These are phyloP conservation scores for Drosophila yakuba DNA, from an alignment of 1,140 invertebrate species.

Conservation along the genomic window DNA sequence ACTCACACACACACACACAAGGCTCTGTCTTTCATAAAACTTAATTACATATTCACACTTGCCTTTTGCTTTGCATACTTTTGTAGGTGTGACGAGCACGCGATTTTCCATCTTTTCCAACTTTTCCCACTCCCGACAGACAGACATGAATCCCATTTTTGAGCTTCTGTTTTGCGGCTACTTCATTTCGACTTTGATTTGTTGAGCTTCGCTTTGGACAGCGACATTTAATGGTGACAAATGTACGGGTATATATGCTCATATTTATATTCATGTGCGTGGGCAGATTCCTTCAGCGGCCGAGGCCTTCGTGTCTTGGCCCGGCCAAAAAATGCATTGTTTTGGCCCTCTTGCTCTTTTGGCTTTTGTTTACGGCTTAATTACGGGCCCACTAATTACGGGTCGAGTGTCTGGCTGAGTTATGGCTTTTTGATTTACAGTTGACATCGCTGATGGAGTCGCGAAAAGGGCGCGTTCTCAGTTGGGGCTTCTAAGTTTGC, in stretches of 20 bases:
- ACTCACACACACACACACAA: background rate
- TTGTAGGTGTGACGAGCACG: slow-evolving; percentile 75
- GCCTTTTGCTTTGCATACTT: slow-evolving; percentile 55
- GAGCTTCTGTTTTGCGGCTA: slow-evolving; percentile 44
- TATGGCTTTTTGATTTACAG: slow-evolving; percentile 74
- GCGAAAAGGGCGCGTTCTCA: slow-evolving; percentile 15
- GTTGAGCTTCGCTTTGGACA: slow-evolving; percentile 45
- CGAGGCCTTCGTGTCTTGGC: slow-evolving; percentile 37
- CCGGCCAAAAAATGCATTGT: slow-evolving; percentile 29
- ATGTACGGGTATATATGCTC: slow-evolving; percentile 12
- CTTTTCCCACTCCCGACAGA: background rate
- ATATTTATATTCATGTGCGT: slow-evolving; percentile 37
- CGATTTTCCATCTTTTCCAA: slow-evolving; percentile 49
- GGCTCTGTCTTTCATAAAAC: slow-evolving; percentile 64
- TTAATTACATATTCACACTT: slow-evolving; percentile 81
- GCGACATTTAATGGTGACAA: slow-evolving; percentile 45
- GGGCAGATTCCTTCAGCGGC: slow-evolving; percentile 32
- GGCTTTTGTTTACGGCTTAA: slow-evolving; percentile 63
- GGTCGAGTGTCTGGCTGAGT: slow-evolving; percentile 67
- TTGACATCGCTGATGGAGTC: slow-evolving; percentile 70
- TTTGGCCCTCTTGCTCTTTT: slow-evolving; percentile 19
- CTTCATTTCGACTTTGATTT: slow-evolving; percentile 45
- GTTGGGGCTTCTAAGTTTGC: slow-evolving; percentile 17
- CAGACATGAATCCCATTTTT: slow-evolving; percentile 21
- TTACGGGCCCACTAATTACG: slow-evolving; percentile 63